These are phyloP conservation scores for Chloroclysta siterata DNA, from an alignment of 2,888 invertebrate species.

Conservation along the genomic window DNA sequence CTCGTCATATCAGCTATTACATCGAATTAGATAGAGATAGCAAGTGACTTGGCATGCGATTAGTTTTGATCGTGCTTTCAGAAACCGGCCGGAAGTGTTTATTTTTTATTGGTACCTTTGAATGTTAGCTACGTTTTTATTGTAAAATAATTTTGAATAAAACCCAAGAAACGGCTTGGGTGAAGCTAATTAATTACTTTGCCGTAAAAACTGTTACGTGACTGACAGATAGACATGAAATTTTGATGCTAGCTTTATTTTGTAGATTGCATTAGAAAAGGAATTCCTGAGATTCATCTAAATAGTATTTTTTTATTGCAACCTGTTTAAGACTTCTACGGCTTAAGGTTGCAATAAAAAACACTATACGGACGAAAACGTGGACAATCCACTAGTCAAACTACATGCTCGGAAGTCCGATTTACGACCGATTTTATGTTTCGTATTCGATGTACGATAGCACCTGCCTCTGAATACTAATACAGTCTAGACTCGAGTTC, in stretches of 20 bases:
- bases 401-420: conserved; percentile 52
- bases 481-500: conserved; percentile 30
- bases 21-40: too few relatives aligned
- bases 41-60: too few relatives aligned
- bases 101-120: conserved; percentile 8
- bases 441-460: conserved; percentile 54
- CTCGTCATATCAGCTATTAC: too few relatives aligned
- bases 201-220: too few relatives aligned
- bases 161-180: conserved; percentile 43
- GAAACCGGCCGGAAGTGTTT: too few relatives aligned
- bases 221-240: too few relatives aligned
- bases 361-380: not conserved
- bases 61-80: too few relatives aligned
- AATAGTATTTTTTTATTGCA: too few relatives aligned
- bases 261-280: too few relatives aligned
- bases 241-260: too few relatives aligned
- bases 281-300: too few relatives aligned
- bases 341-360: not conserved
- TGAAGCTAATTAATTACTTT: conserved; percentile 51
- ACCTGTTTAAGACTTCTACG: too few relatives aligned
- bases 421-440: conserved; percentile 67
- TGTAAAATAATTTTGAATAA: conserved; percentile 46
- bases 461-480: conserved; percentile 51
- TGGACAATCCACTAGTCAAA: conserved; percentile 34
- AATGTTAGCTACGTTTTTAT: conserved; percentile 36